phyloP scores from a whole-genome alignment of 2,113 vertebrate species.

The Grantiella picta region DNA sequence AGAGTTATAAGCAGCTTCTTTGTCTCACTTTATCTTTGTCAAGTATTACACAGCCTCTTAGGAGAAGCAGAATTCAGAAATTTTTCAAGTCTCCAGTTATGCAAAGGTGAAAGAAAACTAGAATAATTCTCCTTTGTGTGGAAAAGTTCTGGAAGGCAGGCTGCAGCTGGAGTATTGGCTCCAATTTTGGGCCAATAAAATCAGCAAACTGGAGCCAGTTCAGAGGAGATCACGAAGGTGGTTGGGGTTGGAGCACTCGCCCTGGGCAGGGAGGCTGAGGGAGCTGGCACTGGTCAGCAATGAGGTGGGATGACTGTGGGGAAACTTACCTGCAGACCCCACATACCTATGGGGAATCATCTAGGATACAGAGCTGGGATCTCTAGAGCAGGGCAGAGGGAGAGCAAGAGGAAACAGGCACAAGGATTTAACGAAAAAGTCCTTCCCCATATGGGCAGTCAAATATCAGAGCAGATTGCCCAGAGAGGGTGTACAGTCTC shows the following conservation, averaged over 20 bases:
- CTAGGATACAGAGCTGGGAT: neutral
- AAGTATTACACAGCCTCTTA: neutral
- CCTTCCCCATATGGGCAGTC: neutral
- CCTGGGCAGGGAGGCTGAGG: neutral
- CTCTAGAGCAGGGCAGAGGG: neutral
- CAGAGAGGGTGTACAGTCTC: neutral
- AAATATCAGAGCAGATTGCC: neutral
- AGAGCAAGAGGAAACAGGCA: neutral
- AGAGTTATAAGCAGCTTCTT: neutral
- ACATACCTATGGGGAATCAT: neutral
- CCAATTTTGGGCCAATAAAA: neutral
- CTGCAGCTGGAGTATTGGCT: neutral
- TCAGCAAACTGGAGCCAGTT: neutral
- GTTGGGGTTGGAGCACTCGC: rapidly evolving
- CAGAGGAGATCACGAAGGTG: neutral
- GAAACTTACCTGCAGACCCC: neutral
- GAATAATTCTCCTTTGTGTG: neutral
- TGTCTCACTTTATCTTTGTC: neutral
- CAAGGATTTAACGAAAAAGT: neutral
- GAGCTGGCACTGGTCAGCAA: neutral
- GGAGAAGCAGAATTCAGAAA: neutral
- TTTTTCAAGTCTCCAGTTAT: neutral
- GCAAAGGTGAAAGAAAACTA: neutral
- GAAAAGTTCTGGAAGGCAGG: neutral
- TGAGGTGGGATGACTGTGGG: neutral